These are phyloP conservation scores for Drosophila eohydei DNA, from an alignment of 2,888 invertebrate genomes.

Conservation along the genomic window DNA sequence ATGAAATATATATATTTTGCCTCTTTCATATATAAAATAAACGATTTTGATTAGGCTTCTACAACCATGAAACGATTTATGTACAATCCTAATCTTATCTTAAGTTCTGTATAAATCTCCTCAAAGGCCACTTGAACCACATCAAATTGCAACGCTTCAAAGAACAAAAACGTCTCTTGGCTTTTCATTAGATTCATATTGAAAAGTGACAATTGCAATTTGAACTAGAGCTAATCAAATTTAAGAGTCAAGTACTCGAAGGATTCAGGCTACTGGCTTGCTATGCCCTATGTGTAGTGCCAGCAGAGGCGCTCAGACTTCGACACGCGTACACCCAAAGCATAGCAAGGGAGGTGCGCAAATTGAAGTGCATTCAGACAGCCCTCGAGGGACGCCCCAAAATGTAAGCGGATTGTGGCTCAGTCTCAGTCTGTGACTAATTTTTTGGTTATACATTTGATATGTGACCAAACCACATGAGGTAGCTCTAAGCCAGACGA, in stretches of 20 bases:
- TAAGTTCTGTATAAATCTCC: too few relatives aligned
- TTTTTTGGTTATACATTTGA: constrained; percentile 7
- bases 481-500: constrained; percentile 11
- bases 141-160: constrained; percentile 9
- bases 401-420: constrained; percentile 1
- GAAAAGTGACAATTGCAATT: constrained; percentile 42
- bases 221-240: constrained; percentile 34
- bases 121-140: constrained; percentile 9
- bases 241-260: constrained; percentile 16
- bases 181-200: not conserved
- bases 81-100: not conserved
- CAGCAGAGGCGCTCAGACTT: constrained; percentile 30
- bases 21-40: not conserved
- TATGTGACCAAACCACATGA: constrained; percentile 45
- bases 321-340: constrained; percentile 64
- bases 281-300: not conserved
- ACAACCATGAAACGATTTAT: not conserved
- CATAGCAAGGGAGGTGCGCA: constrained; percentile 51
- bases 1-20: not conserved
- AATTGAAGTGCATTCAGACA: constrained; percentile 58
- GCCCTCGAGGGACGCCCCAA: constrained; percentile 47
- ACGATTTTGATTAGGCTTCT: not conserved
- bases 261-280: not conserved
- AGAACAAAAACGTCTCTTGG: not conserved
- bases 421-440: constrained; percentile 39